Base-by-base conservation (phyloP, 2,888 invertebrate species). In the Pseudococcus jackbeardsleyi region DNA sequence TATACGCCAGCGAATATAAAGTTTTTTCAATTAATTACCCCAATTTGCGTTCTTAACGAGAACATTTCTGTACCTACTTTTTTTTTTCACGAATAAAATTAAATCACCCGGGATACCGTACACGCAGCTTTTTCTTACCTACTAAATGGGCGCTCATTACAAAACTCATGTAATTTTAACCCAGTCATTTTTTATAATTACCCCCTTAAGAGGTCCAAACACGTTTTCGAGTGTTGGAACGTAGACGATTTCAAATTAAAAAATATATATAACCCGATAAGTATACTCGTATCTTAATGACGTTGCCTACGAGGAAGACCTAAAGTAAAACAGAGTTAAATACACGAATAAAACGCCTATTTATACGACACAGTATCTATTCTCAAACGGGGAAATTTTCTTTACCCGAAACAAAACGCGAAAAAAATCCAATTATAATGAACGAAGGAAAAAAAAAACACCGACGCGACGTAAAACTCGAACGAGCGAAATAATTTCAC, bases 111-210 rank as follows among this genome's bases (percentile, higher is more conserved):
- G 33, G 68, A 72, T 72, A 26, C 33, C n/a, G 0, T 72, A 72
- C 12, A 72, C 33, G 33, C 3, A 72, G 9, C 26, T 12, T 59
- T 19, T 59, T 19, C 19, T 59, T 59, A 19, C 19, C 9, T 59
- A 59, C 15, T 59, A 59, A 59, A 59, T 59, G 59, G 59, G 7
- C 59, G 19, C 59, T 59, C 59, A 26, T 72, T 72, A 72, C 12
- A 12, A 33, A 26, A 17, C 26, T 72, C 33, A 72, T 33, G 68
- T 72, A 26, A 72, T 72, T 72, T 72, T 72, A 33, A 72, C 68
- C 12, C 26, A 33, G 68, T 72, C 68, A 72, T 72, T 72, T 72
- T 72, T 22, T 72, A 72, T 72, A 72, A 72, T 72, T 72, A 72
- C 68, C 26, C 15, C 59, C 59, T 19, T 59, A 59, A 59, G 59